Conservation (phyloP, 2,888 invertebrate genomes). For the Scrobipalpa atriplicella region DNA sequence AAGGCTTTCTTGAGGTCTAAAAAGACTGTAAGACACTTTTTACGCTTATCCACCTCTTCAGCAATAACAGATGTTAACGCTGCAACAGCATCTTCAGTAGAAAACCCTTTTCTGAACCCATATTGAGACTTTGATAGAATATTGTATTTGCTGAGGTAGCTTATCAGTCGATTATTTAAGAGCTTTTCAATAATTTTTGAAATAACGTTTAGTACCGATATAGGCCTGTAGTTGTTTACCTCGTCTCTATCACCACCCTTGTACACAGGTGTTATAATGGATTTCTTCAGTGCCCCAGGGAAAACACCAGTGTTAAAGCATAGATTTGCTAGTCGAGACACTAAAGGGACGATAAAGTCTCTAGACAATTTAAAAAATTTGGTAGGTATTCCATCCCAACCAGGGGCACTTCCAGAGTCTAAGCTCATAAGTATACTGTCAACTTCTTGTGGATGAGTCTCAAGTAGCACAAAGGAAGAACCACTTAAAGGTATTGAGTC, state of each 20-base stretch:
- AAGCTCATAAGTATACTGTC: no score
- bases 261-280: neutral
- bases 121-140: neutral
- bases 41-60: neutral
- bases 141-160: neutral
- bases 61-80: neutral
- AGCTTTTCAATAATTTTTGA: no score
- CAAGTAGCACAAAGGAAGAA: neutral
- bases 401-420: neutral
- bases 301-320: neutral
- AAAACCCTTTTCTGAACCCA: no score
- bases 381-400: neutral
- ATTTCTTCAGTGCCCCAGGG: neutral
- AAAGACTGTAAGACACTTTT: no score
- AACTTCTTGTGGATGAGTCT: no score
- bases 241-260: no score
- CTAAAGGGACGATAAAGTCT: neutral
- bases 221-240: no score
- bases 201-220: no score
- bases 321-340: neutral
- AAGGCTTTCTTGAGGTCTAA: neutral
- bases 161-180: no score
- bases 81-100: neutral
- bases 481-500: no score
- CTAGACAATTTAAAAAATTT: conserved; percentile 1